Evolutionary conservation across 2,797 vertebrate genomes (phyloP), one percentile per base, ranked within the genome.

Genomic region (Hephaestus fuliginosus): DNA sequence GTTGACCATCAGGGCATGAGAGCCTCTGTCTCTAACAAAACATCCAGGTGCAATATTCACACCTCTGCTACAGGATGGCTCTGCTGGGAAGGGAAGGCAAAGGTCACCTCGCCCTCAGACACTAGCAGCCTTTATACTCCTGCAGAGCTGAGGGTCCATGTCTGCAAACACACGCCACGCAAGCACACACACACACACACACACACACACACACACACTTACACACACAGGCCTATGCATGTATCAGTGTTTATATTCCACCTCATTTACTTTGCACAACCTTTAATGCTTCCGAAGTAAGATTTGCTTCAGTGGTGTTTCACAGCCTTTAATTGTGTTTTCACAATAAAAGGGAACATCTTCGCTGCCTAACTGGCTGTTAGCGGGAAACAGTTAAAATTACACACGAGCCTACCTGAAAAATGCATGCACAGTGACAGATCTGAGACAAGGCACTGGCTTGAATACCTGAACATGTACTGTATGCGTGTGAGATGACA

Each of bases 41-140:
- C 95, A 94, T 90, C 91, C 94, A 94, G 90, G 94, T 95, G 95
- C 83, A 90, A 95, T 58, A 94, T 91, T 96, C 93, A 87, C 93
- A 94, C 84, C 81, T 88, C 78, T 43, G 74, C 90, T 89, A 77
- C 80, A 92, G 84, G 85, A 93, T 20, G 81, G 62, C 83, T 89
- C 76, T 92, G 88, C 91, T 89, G 90, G 91, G 91, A 93, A 86
- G 82, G 44, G 46, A 64, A 76, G 86, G 81, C 88, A 93, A 90
- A 93, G 94, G 93, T 94, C 92, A 89, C 33, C 80, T 70, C 17
- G 18, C 81, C 88, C 80, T 79, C 70, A 91, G 82, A 94, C 93
- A 95, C 89, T 77, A 76, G 85, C 57, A 58, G 78, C 71, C 91
- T 94, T 94, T 93, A 92, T 95, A 46, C 81, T 88, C 65, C 76